Evolutionary conservation across 2,797 vertebrate genomes (phyloP).

Genomic region (Anolis apletophallus): DNA sequence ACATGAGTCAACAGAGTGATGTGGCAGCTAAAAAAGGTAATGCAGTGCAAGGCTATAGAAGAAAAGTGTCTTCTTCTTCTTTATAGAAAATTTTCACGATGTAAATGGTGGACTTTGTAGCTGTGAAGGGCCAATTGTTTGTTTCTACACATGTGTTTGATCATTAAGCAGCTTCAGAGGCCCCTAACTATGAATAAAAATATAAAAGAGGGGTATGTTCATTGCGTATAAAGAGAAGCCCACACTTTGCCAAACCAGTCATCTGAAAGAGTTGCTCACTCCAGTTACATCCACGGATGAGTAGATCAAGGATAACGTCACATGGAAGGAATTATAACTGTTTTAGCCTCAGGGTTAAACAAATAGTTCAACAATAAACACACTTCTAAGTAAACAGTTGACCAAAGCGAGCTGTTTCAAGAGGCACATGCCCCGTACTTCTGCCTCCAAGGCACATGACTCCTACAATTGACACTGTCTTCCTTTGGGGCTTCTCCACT

Average conservation of each 20-base stretch:
- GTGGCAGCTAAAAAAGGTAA: no score
- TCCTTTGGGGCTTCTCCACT: neutral
- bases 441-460: neutral
- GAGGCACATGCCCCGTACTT: neutral
- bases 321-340: neutral
- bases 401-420: neutral
- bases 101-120: no score
- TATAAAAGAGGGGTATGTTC: neutral
- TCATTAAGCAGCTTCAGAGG: neutral
- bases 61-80: no score
- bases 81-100: no score
- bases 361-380: slow-evolving; percentile 32
- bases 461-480: neutral
- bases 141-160: neutral
- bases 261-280: neutral
- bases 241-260: neutral
- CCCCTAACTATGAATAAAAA: neutral
- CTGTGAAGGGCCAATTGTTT: no score
- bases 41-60: no score
- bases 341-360: slow-evolving; percentile 28
- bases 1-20: no score
- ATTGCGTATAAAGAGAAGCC: neutral
- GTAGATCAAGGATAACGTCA: slow-evolving; percentile 4
- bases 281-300: neutral
- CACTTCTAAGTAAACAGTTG: slow-evolving; percentile 9